Base-by-base conservation (phyloP, 1,140 invertebrate species). In the Neodiprion lecontei region DNA sequence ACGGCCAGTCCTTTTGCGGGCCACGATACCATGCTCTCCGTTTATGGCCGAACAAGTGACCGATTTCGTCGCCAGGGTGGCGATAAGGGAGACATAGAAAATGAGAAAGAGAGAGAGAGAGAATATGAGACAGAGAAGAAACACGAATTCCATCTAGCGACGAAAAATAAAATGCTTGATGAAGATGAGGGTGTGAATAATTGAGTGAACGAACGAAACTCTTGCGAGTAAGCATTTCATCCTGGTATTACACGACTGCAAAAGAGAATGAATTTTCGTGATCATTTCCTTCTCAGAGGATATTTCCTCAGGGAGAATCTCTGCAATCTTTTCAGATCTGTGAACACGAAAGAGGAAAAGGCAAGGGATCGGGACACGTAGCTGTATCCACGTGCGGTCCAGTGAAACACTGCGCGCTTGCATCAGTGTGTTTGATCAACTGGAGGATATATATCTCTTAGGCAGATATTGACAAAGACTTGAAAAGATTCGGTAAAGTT, bases 21-120 rank as follows among this genome's bases (percentile, higher is more conserved):
- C 68, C 67, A 61, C 53, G 28, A 40, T 40, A 40, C 28, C n/a
- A 4, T 4, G 53, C 77, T 78, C 74, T 50, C 74, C 80, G 75
- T 83, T 84, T 84, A 87, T 81, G 80, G 79, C 78, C 75, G 78
- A 72, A 79, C 79, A 84, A 87, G 81, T 84, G 84, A 87, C 86
- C 85, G 82, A 86, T 88, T 87, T 86, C 76, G 80, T 80, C 81
- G 80, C 79, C 78, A 80, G 82, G 79, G 21, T 12, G 65, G 47
- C 67, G 67, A 69, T 69, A 69, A 69, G 21, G 67, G 40, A 69
- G 21, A 69, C 21, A 69, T 11, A 23, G 40, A 69, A 23, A 23
- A 23, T 69, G 50, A 66, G 23, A 48, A 47, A 69, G 69, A 49
- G 69, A 75, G 70, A 66, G 14, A n/a, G 72, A 71, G 70, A 73